Evolutionary conservation across 1,140 invertebrate genomes (phyloP).

Genomic region (Eueides isabella): DNA sequence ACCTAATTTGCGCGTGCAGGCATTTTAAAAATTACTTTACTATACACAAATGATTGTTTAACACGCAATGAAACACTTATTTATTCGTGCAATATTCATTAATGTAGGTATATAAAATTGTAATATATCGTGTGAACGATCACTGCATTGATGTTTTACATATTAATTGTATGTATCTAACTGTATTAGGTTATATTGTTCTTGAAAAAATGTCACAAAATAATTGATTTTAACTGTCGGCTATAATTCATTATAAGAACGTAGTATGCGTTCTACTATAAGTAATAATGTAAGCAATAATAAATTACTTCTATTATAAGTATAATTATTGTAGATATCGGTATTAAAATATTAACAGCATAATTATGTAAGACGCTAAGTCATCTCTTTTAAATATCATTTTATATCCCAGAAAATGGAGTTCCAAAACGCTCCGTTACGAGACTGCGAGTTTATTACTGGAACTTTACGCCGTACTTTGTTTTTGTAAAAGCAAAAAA

Average conservation of each 20-base stretch:
- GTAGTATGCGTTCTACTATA: no score
- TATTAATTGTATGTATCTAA: background rate
- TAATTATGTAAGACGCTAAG: background rate
- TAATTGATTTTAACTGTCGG: background rate
- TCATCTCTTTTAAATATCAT: background rate
- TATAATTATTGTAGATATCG: background rate
- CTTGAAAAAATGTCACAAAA: background rate
- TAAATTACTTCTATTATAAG: no score
- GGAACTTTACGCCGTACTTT: no score
- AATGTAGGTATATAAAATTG: background rate
- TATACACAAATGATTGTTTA: constrained; percentile 1
- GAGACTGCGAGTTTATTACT: no score
- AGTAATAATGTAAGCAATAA: no score
- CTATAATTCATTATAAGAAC: background rate
- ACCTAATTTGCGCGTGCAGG: background rate
- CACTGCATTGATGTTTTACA: background rate
- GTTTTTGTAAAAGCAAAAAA: no score
- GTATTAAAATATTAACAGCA: background rate
- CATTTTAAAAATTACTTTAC: background rate
- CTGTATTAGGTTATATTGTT: background rate
- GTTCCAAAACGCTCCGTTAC: no score
- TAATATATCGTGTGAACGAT: constrained; percentile 6
- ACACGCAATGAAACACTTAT: constrained; percentile 1
- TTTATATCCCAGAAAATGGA: background rate
- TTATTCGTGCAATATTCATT: background rate